Base-by-base conservation (phyloP, 2,888 invertebrate species). In the Torymus tubicola region DNA sequence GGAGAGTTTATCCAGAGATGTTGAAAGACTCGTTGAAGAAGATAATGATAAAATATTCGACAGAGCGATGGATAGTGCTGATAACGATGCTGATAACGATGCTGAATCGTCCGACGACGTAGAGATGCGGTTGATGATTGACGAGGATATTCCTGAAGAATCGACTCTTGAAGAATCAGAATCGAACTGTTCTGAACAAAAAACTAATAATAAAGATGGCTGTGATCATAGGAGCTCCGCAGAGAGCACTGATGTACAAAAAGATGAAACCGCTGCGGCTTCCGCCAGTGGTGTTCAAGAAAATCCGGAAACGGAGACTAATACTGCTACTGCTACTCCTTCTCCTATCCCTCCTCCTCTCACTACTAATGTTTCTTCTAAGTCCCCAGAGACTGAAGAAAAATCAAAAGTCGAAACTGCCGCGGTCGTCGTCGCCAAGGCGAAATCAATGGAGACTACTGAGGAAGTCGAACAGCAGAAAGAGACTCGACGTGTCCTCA, bases 1-100 rank as follows among this genome's bases (percentile, higher is more conserved):
- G 24, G 90, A 90, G 71, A 89, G 88, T 74, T 87, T 90, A 72
- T 88, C 89, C 4, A 82, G 86, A 14, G 90, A 90, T 31, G 87
- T 90, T 0, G 90, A 90, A 71, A 85, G 84, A 78, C 83, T 90
- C 18, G 87, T 89, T 1, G 83, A 86, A 42, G 87, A 83, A 16
- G 82, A 85, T 61, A 77, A 77, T 10, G 68, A 69, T 16, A 58
- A 69, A 42, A 5, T n/a, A 12, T 8, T 21, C n/a, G 67, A 75
- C 0, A 70, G 69, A 16, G 13, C 31, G n/a, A 42, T 53, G 8
- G 72, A 72, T 10, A 57, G 16, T 3, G 50, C 12, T 5, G 80
- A 83, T 5, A 52, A 74, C 18, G 76, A 81, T 3, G 50, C 12
- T 5, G 80, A 83, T 5, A 52, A 74, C 18, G 76, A 81, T n/a